phyloP scores from a whole-genome alignment of 2,888 invertebrate genomes.

The Cetonia aurata region DNA sequence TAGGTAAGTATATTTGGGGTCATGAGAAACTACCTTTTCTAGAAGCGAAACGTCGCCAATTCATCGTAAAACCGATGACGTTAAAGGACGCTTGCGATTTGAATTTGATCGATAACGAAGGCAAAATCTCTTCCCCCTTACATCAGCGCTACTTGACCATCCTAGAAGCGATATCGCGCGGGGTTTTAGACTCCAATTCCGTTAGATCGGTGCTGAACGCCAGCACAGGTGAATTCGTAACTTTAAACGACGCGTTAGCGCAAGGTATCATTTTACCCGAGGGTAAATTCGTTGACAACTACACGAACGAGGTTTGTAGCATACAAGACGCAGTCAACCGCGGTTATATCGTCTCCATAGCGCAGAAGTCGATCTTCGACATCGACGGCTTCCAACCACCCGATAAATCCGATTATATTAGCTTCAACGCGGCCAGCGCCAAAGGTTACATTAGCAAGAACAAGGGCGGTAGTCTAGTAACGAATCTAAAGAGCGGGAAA shows the following conservation, averaged over 20 bases:
- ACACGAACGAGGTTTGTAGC: conserved; percentile 79
- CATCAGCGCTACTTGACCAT: conserved; percentile 83
- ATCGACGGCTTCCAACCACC: conserved; percentile 92
- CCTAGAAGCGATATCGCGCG: conserved; percentile 87
- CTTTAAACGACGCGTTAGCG: conserved; percentile 87
- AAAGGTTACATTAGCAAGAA: conserved; percentile 83
- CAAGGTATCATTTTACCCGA: conserved; percentile 83
- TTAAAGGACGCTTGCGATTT: conserved; percentile 88
- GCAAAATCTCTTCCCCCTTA: conserved; percentile 83
- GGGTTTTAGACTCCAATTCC: conserved; percentile 86
- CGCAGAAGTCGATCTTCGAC: conserved; percentile 90
- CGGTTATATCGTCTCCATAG: conserved; percentile 89
- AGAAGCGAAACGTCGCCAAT: conserved; percentile 85
- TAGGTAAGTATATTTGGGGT: conserved; percentile 78
- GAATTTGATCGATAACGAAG: conserved; percentile 80
- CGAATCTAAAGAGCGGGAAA: conserved; percentile 81
- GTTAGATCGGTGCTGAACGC: conserved; percentile 89
- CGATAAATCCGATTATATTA: conserved; percentile 83
- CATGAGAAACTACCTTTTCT: conserved; percentile 84
- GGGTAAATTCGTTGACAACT: conserved; percentile 81
- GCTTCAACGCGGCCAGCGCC: conserved; percentile 84
- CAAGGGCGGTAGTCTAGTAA: conserved; percentile 77
- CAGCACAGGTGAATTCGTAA: conserved; percentile 82
- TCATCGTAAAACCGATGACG: conserved; percentile 92
- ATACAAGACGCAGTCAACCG: conserved; percentile 90